A percentile compares a stretch with the other conserved stretches of the same genome.
Evolutionary conservation across 1,140 invertebrate genomes (phyloP).

Genomic region (Helicoverpa zea): DNA sequence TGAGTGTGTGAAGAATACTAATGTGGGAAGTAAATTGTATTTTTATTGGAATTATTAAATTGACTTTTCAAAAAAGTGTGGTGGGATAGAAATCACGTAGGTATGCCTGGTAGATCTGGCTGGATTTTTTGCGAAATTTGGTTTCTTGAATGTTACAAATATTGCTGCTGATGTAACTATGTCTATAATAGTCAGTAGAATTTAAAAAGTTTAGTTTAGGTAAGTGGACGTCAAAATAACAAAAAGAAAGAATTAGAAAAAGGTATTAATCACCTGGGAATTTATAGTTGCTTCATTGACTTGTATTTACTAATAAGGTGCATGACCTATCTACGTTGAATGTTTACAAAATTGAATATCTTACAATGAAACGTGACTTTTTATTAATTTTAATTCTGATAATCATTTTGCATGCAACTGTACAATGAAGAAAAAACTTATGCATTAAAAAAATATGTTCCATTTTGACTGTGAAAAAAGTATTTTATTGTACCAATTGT

Average conservation of each 20-base stretch:
- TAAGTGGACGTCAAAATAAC: too few relatives aligned
- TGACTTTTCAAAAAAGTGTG: neutral
- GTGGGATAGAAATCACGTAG: neutral
- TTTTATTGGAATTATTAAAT: neutral
- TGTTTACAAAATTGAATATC: neutral
- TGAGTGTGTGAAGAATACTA: slow-evolving; percentile 5
- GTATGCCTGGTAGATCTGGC: neutral
- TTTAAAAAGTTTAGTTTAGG: too few relatives aligned
- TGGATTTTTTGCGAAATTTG: too few relatives aligned
- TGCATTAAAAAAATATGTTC: too few relatives aligned
- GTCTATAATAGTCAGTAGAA: too few relatives aligned
- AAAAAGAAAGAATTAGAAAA: too few relatives aligned
- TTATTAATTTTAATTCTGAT: neutral
- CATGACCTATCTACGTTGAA: slow-evolving; percentile 1
- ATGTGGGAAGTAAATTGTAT: neutral
- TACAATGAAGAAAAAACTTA: neutral
- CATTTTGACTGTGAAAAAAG: too few relatives aligned
- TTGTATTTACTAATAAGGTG: neutral
- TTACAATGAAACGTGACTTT: neutral
- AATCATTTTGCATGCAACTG: neutral
- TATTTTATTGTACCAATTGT: too few relatives aligned
- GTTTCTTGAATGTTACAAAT: too few relatives aligned
- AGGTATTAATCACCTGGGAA: too few relatives aligned
- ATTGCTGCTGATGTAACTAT: too few relatives aligned
- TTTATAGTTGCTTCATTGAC: neutral